Evolutionary conservation across 1,140 invertebrate species (phyloP), one percentile per base, ranked within the genome.

Genomic region (Papilio glaucus): DNA sequence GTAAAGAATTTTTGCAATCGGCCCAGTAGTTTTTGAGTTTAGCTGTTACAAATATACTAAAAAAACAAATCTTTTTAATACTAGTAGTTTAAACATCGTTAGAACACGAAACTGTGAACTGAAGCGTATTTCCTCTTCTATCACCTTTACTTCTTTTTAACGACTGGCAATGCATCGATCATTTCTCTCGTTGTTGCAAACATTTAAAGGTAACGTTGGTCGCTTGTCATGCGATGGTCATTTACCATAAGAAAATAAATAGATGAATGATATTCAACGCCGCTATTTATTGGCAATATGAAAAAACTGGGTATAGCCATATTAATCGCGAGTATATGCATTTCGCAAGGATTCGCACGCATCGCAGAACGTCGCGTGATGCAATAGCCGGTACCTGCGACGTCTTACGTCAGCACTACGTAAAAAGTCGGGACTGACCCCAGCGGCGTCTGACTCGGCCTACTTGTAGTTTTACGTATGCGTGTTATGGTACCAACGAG

Each of bases 391-490:
- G 62, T 65, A 24, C 15, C 39, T 65, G 24, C 37, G 60, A 62
- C 13, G 9, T 39, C 62, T 65, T 65, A 65, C 62, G 62, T 65
- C 62, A 65, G 62, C 7, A 18, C 37, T 3, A 41, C 62, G 37
- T 41, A 65, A 65, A 65, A 65, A 65, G n/a, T 38, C 62, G 8
- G 62, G 62, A 39, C 62, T 65, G 62, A 39, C 62, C 62, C 62
- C 15, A 65, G 12, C 15, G 26, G 29, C 13, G 39, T 33, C 39
- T 2, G 39, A 61, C 60, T 61, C 29, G 60, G 26, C n/a, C 60
- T 26, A 61, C 26, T n/a, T 61, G 39, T 37, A n/a, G n/a, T n/a
- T n/a, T n/a, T n/a, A 61, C 49, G 21, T 57, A 57, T 24, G 45
- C 10, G 6, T 53, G 9, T 3, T 15, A 7, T 4, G 5, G 3